Base-by-base conservation (phyloP, 1,140 invertebrate species). In the Carposina sasakii region DNA sequence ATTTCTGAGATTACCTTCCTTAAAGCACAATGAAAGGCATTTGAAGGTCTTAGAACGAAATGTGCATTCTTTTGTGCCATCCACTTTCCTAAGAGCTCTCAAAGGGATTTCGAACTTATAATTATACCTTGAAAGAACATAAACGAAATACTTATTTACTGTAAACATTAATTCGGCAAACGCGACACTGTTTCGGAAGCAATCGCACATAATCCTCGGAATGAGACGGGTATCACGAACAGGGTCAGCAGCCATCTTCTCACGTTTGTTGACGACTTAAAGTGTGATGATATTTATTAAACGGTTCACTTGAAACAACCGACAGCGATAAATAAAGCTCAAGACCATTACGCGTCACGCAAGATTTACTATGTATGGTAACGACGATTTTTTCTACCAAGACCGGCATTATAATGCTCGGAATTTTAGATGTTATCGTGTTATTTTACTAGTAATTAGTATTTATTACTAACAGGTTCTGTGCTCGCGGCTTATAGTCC, bases 271-370 rank as follows among this genome's bases (percentile, higher is more conserved):
- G 75, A 71, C 67, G 76, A 70, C 72, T 81, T 70, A 72, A 74
- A 83, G 67, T 78, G 79, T 81, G 77, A 83, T 83, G 81, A 78
- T 81, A 79, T 83, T 81, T 83, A 81, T 83, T 83, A 83, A 83
- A 83, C 68, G 60, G 67, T 75, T 81, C 70, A 69, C 68, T 76
- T 50, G 63, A 68, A 71, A 67, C 64, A 67, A 72, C 62, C 65
- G 64, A 65, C 62, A 56, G 57, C 67, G 60, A 81, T 83, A 83
- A 83, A 83, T 79, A 81, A 76, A 54, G 65, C 62, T 60, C 69
- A 68, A 71, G 63, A 70, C 70, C 67, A 75, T 76, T 81, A 79
- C 57, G 60, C 63, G 76, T 76, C 76, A 71, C 68, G 65, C 61
- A 66, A 81, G 77, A 83, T 78, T 81, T 81, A 84, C 67, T 68